Evolutionary conservation across 2,888 invertebrate genomes (phyloP), one percentile per base, ranked within the genome.

Genomic region (Torymus tubicola): DNA sequence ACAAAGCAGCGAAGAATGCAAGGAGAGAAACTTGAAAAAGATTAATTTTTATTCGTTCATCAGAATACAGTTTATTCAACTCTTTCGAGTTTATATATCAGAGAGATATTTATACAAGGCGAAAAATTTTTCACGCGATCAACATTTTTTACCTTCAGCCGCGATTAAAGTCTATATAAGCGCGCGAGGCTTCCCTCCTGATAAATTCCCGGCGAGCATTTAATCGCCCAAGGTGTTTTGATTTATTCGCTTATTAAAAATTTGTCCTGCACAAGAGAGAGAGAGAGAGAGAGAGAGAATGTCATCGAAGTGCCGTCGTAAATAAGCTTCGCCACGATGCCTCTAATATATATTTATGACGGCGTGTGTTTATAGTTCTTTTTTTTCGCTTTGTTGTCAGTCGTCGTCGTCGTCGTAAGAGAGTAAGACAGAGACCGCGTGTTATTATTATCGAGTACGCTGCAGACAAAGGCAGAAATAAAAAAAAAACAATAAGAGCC

Each of bases 351-450:
- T 52, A 72, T 72, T 72, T 60, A 21, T 24, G 76, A 61, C 42
- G 76, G 65, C 57, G 63, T 21, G 31, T 76, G 76, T 81, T 81
- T 77, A 71, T 69, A 77, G 42, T 65, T 42, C 8, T 8, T 50
- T 70, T 78, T 14, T 78, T 78, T 61, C 52, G 76, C 76, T 76
- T 76, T 76, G 75, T 80, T 76, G 80, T 31, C 72, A 76, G 21
- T 16, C 8, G 42, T 42, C 42, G 42, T 42, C 42, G 42, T 21
- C 21, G 21, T 2, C 0, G 10, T 8, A 8, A 42, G 42, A 5
- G 10, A 42, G 42, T 8, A 8, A 42, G 42, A 42, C 0, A 42
- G 42, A 42, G 42, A 42, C 5, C 42, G 2, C 0, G 67, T 71
- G 61, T 76, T 73, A 77, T 77, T 76, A 64, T 77, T 72, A 77